These are phyloP conservation scores for Schizothorax lantsangensis DNA, from an alignment of 2,797 vertebrate genomes.

Conservation along the genomic window DNA sequence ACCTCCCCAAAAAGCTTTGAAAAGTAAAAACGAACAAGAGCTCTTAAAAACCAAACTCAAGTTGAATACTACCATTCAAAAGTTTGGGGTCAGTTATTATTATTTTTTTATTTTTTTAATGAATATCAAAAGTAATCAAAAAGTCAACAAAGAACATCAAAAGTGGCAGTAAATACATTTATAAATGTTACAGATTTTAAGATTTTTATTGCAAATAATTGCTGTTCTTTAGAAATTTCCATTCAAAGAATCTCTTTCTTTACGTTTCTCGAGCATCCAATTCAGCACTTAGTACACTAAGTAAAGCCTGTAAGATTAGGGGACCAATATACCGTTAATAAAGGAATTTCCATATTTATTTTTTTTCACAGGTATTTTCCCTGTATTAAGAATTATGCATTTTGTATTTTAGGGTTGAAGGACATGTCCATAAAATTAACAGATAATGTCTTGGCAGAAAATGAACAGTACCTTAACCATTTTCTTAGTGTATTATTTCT, in stretches of 20 bases:
- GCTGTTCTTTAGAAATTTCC: neutral
- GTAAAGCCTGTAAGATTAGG: neutral
- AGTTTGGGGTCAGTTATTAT: neutral
- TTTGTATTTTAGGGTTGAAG: neutral
- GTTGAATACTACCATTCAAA: neutral
- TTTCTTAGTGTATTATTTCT: neutral
- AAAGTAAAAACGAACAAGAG: neutral
- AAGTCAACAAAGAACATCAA: neutral
- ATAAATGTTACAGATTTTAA: neutral
- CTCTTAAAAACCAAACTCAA: neutral
- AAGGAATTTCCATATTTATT: no score
- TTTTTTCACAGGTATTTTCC: neutral
- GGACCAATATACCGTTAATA: no score
- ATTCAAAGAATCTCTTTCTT: neutral
- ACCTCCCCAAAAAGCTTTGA: neutral
- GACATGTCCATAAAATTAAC: neutral
- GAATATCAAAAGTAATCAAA: neutral
- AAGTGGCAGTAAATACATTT: neutral
- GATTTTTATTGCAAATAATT: neutral
- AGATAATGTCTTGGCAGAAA: neutral
- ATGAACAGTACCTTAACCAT: neutral
- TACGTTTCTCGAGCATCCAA: neutral
- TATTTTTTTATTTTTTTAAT: neutral
- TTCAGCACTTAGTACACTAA: neutral
- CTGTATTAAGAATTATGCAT: neutral